Evolutionary conservation across 1,140 invertebrate species (phyloP), one percentile per base, ranked within the genome.

Genomic region (Holotrichia oblita): DNA sequence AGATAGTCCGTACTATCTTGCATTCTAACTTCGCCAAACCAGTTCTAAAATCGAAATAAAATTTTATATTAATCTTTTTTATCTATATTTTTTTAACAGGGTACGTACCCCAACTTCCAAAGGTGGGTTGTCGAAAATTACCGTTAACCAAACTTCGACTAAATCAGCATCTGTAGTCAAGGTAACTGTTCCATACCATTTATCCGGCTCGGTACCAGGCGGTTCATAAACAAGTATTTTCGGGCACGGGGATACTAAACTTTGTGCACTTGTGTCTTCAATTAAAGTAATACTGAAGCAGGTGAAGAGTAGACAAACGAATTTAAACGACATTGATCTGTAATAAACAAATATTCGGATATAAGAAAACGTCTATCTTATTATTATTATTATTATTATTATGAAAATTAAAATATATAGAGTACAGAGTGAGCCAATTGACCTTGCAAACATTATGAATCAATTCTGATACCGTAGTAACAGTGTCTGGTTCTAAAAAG

Each of bases 161-260:
- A 85, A 78, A 17, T 84, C 81, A 12, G 82, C 79, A 0, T 79
- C 75, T 8, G 81, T 81, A 40, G 69, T 55, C 0, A 86, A 61
- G 2, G 73, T 78, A 6, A 88, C 85, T 20, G 82, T 83, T 24
- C 87, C 84, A 79, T 87, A 85, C 79, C 85, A 84, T 14, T 84
- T 83, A 4, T 80, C 81, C 0, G 84, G 80, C 74, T 89, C 85
- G 0, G 40, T 78, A 0, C 83, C 80, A 40, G 85, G 83, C 0
- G 73, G 79, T 79, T 87, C 83, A 77, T 89, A 90, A n/a, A 79
- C 78, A 78, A 89, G 89, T 10, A 87, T 84, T 17, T 85, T 73
- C 20, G 88, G 86, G 83, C 88, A 89, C 0, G 88, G 87, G 7
- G 86, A 87, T 55, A 55, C 17, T 3, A 55, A 17, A 55, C n/a